A percentile compares a stretch with the other conserved stretches of the same genome.
Conservation (phyloP, 2,113 vertebrate species). For the Pteruthius melanotis region DNA sequence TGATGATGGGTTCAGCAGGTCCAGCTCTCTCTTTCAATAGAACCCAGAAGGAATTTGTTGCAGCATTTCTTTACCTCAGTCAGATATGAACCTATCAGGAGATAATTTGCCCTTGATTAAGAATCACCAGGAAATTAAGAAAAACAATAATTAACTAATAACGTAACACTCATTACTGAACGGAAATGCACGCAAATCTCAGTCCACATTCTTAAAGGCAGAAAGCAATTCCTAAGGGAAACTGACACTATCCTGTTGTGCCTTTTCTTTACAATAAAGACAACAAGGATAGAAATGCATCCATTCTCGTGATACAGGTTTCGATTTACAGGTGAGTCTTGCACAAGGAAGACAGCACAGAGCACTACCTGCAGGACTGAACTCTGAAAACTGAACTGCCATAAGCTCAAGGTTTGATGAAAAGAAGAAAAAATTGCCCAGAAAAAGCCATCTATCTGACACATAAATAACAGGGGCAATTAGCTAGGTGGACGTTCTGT, state of each 20-base stretch:
- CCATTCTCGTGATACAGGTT: not conserved
- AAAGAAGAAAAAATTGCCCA: not conserved
- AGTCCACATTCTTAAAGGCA: not conserved
- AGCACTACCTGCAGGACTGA: not conserved
- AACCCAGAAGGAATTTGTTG: not conserved
- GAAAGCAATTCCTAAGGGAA: not conserved
- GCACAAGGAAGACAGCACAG: not conserved
- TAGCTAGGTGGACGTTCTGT: slow-evolving; percentile 3
- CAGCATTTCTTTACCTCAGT: not conserved
- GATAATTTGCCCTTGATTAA: slow-evolving; percentile 40
- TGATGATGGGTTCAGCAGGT: not conserved
- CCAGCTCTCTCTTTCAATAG: not conserved
- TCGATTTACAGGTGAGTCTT: not conserved
- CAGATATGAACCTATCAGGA: not conserved
- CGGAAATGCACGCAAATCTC: not conserved
- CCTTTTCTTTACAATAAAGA: not conserved
- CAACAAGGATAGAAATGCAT: not conserved
- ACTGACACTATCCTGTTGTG: not conserved
- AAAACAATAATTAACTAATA: slow-evolving; percentile 48
- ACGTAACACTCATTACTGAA: not conserved
- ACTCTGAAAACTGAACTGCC: not conserved
- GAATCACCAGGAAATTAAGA: slow-evolving; percentile 18
- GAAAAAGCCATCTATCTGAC: not conserved
- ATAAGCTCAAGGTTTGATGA: not conserved
- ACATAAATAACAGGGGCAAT: slow-evolving; percentile 7